Evolutionary conservation across 2,113 vertebrate species (phyloP), one percentile per base, ranked within the genome.

Genomic region (Sinocyclocheilus maitianheensis): DNA sequence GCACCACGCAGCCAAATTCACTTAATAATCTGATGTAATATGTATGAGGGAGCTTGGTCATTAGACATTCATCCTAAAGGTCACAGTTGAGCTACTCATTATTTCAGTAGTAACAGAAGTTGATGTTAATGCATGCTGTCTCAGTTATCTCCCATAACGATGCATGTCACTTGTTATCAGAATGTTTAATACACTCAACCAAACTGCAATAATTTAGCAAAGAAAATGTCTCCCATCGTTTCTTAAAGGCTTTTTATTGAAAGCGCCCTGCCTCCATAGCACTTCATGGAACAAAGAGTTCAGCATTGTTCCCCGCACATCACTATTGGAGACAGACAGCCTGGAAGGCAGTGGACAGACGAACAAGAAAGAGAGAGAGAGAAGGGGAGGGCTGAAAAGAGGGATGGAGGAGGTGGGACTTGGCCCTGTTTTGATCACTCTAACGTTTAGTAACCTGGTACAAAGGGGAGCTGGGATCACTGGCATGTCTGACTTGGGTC

Each of bases 241-340:
- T 79, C 30, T 62, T 37, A 69, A 83, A 81, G 37, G 11, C 60
- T 62, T 81, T 55, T 82, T 53, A 77, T 67, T 89, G 83, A 90
- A 81, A 84, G 87, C 53, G 14, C 69, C 83, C 63, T 69, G 77
- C 85, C 83, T 88, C 74, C 83, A 83, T 76, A 84, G 84, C 76
- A 84, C 81, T 90, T 89, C 88, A 90, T 89, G 89, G 87, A 74
- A 79, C 88, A 90, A 88, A 90, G 86, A 90, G 88, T 91, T 89
- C 82, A 77, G 43, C 62, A 87, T 91, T 90, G 86, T 88, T 87
- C 85, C 37, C 84, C 62, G 72, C 85, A 84, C 85, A 86, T 89
- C 89, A 90, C 88, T 84, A 87, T 76, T 84, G 87, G 88, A 87
- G 83, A 89, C 87, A 82, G 85, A 85, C 90, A 87, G 86, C 74